These are phyloP conservation scores for Lathamus discolor DNA, from an alignment of 2,113 vertebrate species.

Conservation along the genomic window DNA sequence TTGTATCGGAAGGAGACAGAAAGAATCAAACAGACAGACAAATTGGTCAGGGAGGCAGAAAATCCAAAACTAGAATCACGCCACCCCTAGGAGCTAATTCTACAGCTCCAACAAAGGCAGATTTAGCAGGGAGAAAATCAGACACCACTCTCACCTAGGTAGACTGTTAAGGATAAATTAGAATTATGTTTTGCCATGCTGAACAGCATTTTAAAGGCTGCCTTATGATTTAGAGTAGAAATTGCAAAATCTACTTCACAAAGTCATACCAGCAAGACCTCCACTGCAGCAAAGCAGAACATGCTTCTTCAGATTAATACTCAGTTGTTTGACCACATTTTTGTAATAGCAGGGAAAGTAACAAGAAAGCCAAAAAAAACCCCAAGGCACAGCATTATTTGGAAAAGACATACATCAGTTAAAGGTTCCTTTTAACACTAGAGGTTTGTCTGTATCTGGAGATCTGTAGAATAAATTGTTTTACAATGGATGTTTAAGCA, in stretches of 20 bases:
- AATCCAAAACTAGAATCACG: neutral
- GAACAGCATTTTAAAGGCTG: neutral
- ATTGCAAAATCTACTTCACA: neutral
- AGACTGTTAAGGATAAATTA: neutral
- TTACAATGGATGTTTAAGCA: neutral
- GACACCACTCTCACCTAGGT: neutral
- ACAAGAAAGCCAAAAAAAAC: neutral
- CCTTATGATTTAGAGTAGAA: neutral
- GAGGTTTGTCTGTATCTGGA: neutral
- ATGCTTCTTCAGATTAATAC: neutral
- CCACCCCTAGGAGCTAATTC: neutral
- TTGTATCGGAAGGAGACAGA: neutral
- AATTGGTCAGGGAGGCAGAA: neutral
- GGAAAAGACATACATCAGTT: neutral
- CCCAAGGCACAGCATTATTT: neutral
- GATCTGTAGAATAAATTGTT: neutral
- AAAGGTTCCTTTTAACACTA: neutral
- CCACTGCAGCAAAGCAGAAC: neutral
- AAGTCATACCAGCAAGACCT: neutral
- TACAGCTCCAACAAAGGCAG: neutral
- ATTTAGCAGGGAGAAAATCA: neutral
- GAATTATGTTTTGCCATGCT: neutral
- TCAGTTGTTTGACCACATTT: neutral
- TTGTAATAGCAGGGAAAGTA: neutral
- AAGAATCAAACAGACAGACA: neutral